These are phyloP conservation scores for Drosophila yooni DNA, from an alignment of 2,888 invertebrate species.

Conservation along the genomic window DNA sequence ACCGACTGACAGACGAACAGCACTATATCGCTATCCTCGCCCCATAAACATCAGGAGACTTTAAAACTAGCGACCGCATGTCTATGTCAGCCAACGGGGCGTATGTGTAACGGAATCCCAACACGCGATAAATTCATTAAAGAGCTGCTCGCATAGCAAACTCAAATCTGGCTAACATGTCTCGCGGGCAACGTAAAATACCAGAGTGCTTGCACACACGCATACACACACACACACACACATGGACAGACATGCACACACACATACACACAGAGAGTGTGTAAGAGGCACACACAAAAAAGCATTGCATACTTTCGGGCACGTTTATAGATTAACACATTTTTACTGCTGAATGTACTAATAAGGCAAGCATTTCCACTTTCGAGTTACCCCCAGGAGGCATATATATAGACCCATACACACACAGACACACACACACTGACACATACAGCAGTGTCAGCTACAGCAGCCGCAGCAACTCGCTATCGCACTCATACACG, in stretches of 20 bases:
- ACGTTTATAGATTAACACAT: slow-evolving; percentile 81
- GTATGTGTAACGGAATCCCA: slow-evolving; percentile 76
- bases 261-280: neutral
- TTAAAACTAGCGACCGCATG: slow-evolving; percentile 59
- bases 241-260: slow-evolving; percentile 14
- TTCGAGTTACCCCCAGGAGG: slow-evolving; percentile 71
- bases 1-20: slow-evolving; percentile 17
- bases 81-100: slow-evolving; percentile 60
- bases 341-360: slow-evolving; percentile 80
- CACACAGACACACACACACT: neutral
- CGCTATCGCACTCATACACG: slow-evolving; percentile 52
- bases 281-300: slow-evolving; percentile 17
- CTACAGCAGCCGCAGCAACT: slow-evolving; percentile 17
- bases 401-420: slow-evolving; percentile 46
- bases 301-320: slow-evolving; percentile 66
- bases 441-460: neutral
- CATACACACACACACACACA: slow-evolving; percentile 11
- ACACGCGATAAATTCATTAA: slow-evolving; percentile 81
- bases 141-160: slow-evolving; percentile 60
- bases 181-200: slow-evolving; percentile 75
- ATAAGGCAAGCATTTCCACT: slow-evolving; percentile 80
- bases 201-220: slow-evolving; percentile 49
- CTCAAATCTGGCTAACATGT: slow-evolving; percentile 75
- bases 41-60: slow-evolving; percentile 64
- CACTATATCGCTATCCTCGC: slow-evolving; percentile 52